Conservation (phyloP, 2,888 invertebrate species). For the Antitype chi region DNA sequence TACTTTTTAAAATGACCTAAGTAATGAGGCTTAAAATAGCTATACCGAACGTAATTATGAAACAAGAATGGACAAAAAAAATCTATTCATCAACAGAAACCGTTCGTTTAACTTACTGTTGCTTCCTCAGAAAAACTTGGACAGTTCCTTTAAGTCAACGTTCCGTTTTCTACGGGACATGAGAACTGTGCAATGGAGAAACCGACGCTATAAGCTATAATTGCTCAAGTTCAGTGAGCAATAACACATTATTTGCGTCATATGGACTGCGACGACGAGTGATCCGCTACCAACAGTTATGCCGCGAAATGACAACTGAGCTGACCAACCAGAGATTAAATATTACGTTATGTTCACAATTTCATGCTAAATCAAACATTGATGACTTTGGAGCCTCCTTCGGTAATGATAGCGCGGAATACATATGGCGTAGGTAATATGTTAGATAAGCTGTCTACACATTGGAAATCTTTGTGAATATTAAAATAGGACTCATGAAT, state of each 20-base stretch:
- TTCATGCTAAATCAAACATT: slow-evolving; percentile 52
- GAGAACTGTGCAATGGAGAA: slow-evolving; percentile 42
- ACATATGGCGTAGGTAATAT: not conserved
- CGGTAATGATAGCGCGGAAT: slow-evolving; percentile 5
- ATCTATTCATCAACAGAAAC: slow-evolving; percentile 13
- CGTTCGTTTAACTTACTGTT: slow-evolving; percentile 28
- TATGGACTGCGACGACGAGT: slow-evolving; percentile 68
- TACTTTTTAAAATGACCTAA: slow-evolving; percentile 17
- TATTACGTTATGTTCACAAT: slow-evolving; percentile 37
- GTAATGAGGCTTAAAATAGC: slow-evolving; percentile 8
- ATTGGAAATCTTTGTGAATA: not conserved
- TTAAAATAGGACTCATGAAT: not conserved
- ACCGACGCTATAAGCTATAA: slow-evolving; percentile 32
- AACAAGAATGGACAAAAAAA: not conserved
- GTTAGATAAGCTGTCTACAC: not conserved
- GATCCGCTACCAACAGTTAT: slow-evolving; percentile 38
- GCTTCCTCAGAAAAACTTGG: slow-evolving; percentile 42
- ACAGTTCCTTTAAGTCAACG: slow-evolving; percentile 37
- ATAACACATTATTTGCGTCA: slow-evolving; percentile 65
- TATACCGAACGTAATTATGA: slow-evolving; percentile 2
- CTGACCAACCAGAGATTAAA: slow-evolving; percentile 3
- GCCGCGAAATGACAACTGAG: slow-evolving; percentile 11
- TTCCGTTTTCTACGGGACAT: slow-evolving; percentile 44
- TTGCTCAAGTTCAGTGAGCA: slow-evolving; percentile 55
- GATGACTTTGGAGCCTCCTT: slow-evolving; percentile 33